Base-by-base conservation (phyloP, 2,113 vertebrate species). In the Limanda limanda region DNA sequence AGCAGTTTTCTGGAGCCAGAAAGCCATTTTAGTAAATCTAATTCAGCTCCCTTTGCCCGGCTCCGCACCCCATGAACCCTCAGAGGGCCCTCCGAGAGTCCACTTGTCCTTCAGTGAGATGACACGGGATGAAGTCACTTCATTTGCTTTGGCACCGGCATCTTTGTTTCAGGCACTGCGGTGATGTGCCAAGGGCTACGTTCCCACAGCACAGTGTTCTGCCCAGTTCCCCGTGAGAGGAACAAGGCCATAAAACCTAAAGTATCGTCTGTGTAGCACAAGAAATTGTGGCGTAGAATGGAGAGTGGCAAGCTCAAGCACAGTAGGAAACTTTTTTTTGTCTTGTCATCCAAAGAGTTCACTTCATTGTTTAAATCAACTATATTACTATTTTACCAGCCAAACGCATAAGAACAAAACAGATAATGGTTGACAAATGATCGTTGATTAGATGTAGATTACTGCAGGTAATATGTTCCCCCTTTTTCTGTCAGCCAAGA, bases 71-170 rank as follows among this genome's bases (percentile, higher is more conserved):
- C 52, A n/a, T 77, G 23, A 47, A 9, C n/a, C 68, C 82, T 68
- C 70, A 35, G 1, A 47, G 56, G 51, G 65, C 66, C 76, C 77
- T 76, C 59, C 37, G 4, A 74, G 68, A 61, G 58, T 71, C 63
- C 69, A 27, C 74, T 83, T 76, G 88, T 90, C 83, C 89, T 84
- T 71, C 77, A 69, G 72, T 2, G 70, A 71, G 81, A 88, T 68
- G 88, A 87, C 88, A 79, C 83, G 73, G 76, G 81, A 87, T 93
- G 91, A 92, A 88, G 88, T 91, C 89, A 91, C 78, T 76, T 37
- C 58, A 51, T 84, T 85, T 81, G 79, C 79, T 59, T 88, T 88
- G 88, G 90, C 86, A 78, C 62, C 17, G 17, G 56, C 57, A 48
- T 31, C 74, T 72, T 78, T 86, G 62, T 84, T 76, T 88, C 78